These are phyloP conservation scores for Drosophila villosipedis DNA, from an alignment of 2,888 invertebrate species.

Conservation along the genomic window DNA sequence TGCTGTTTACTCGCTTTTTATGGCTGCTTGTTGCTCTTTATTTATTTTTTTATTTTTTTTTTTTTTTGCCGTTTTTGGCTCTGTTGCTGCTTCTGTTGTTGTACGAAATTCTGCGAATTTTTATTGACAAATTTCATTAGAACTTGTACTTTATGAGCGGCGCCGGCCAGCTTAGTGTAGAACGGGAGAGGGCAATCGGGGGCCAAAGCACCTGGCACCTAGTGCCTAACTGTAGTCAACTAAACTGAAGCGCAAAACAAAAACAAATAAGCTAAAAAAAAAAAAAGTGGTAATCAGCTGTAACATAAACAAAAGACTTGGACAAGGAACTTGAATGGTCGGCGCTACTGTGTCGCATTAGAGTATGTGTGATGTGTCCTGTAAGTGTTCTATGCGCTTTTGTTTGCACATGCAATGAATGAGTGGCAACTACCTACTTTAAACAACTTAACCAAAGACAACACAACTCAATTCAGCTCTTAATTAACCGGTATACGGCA, in stretches of 20 bases:
- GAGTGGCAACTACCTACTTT: constrained; percentile 11
- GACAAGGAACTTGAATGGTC: constrained; percentile 71
- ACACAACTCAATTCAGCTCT: constrained; percentile 5
- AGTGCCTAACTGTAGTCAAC: constrained; percentile 71
- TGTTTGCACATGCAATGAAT: constrained; percentile 20
- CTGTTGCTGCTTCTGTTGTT: constrained; percentile 46
- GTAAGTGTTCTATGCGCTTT: neutral
- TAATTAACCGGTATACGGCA: constrained; percentile 47
- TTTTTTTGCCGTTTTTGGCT: constrained; percentile 6
- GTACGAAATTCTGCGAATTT: constrained; percentile 72
- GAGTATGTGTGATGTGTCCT: constrained; percentile 10
- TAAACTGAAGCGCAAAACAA: constrained; percentile 58
- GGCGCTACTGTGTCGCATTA: constrained; percentile 6
- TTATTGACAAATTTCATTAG: constrained; percentile 81
- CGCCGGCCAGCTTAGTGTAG: constrained; percentile 9
- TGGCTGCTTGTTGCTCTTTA: constrained; percentile 30
- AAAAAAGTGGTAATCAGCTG: constrained; percentile 51
- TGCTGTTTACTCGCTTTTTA: constrained; percentile 53
- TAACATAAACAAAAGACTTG: constrained; percentile 72
- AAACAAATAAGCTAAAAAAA: constrained; percentile 19
- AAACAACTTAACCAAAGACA: constrained; percentile 1
- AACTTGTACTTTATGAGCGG: constrained; percentile 63
- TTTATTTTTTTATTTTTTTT: neutral
- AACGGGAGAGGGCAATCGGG: neutral
- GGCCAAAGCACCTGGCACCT: constrained; percentile 25